phyloP scores from a whole-genome alignment of 2,888 invertebrate genomes.

The Phortica okadai region DNA sequence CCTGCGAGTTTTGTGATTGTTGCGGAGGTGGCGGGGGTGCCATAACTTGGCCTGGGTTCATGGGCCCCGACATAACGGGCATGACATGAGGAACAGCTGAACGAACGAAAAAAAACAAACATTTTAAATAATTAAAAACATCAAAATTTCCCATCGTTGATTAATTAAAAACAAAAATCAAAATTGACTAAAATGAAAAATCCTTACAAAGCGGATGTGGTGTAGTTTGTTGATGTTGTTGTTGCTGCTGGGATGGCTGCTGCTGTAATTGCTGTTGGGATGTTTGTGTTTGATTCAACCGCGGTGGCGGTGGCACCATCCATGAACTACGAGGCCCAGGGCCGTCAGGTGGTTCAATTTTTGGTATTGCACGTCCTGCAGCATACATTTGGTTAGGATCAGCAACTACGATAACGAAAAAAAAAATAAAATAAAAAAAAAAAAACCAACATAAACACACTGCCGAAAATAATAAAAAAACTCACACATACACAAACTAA shows the following conservation, averaged over 20 bases:
- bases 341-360: slow-evolving; percentile 75
- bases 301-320: slow-evolving; percentile 75
- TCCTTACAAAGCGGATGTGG: slow-evolving; percentile 74
- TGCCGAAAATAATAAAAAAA: slow-evolving; percentile 24
- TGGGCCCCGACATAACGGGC: slow-evolving; percentile 72
- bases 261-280: slow-evolving; percentile 54
- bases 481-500: neutral
- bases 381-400: slow-evolving; percentile 76
- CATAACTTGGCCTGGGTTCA: slow-evolving; percentile 74
- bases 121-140: slow-evolving; percentile 25
- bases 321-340: slow-evolving; percentile 72
- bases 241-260: slow-evolving; percentile 53
- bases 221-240: slow-evolving; percentile 39
- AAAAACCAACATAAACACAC: slow-evolving; percentile 39
- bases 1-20: slow-evolving; percentile 71
- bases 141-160: too few relatives aligned
- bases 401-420: slow-evolving; percentile 63
- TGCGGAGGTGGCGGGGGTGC: slow-evolving; percentile 73
- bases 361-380: slow-evolving; percentile 76
- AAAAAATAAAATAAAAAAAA: slow-evolving; percentile 50
- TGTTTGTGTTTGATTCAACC: slow-evolving; percentile 61
- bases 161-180: slow-evolving; percentile 32
- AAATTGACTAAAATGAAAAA: slow-evolving; percentile 46
- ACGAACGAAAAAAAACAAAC: slow-evolving; percentile 42
- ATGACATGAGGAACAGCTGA: slow-evolving; percentile 75